Base-by-base conservation (phyloP, 2,113 vertebrate genomes). In the Carollia perspicillata region DNA sequence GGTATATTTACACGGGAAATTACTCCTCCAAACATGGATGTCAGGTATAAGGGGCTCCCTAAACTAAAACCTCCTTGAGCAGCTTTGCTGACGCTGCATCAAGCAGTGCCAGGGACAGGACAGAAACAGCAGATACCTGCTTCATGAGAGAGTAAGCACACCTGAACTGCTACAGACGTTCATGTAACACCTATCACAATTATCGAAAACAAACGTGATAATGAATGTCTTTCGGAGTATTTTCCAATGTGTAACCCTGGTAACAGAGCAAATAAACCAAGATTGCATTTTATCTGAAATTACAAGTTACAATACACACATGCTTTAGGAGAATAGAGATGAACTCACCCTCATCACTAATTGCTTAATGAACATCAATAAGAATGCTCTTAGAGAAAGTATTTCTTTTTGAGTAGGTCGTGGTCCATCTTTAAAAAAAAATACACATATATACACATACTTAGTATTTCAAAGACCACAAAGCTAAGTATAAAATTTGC, bases 341-440 rank as follows among this genome's bases (percentile, higher is more conserved):
- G 3, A 23, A 99, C 98, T 93, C 97, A 99, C 99, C 99, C 99
- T 99, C 99, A 99, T 99, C 80, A 99, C 99, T 42, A 99, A 98
- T 81, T 99, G 99, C 80, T 99, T 99, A 96, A 99, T 98, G 95
- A 99, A 99, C 98, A 99, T 98, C 97, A 99, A 95, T 79, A 99
- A 98, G 97, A 99, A 99, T 0, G 99, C 99, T 98, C 99, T 96
- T 84, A 99, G 98, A 95, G 99, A 98, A 77, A 99, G 98, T 92
- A 99, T 99, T 98, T 99, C 99, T 95, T 99, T 99, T 74, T 99
- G 99, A 97, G 97, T 99, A 94, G 99, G 99, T 88, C 99, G 98
- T 28, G 99, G 99, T 81, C 99, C 99, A 97, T 99, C 99, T 99
- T 95, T 81, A 63, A 94, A 97, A 90, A 49, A 0, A 66, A 0